Conservation (phyloP, 2,888 invertebrate species). For the Neoaliturus tenellus region DNA sequence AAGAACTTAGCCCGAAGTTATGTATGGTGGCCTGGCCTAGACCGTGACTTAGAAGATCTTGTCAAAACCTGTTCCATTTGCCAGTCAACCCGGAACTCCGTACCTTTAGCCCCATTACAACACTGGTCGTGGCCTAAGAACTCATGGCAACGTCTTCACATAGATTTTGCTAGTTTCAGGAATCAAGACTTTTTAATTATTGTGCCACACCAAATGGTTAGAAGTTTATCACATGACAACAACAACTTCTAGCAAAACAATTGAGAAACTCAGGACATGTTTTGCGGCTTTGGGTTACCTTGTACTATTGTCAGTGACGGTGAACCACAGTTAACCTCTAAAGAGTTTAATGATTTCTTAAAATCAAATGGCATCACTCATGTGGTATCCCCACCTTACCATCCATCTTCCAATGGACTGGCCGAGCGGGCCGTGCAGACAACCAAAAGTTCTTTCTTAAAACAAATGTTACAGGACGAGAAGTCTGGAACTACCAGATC, state of each 20-base stretch:
- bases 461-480: constrained; percentile 24
- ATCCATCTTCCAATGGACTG: constrained; percentile 68
- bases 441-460: constrained; percentile 62
- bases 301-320: constrained; percentile 24
- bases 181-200: constrained; percentile 48
- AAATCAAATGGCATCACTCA: constrained; percentile 26
- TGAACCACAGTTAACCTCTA: constrained; percentile 28
- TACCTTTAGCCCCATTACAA: constrained; percentile 61
- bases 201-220: constrained; percentile 58
- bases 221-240: constrained; percentile 40
- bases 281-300: constrained; percentile 35
- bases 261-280: constrained; percentile 13
- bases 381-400: constrained; percentile 60
- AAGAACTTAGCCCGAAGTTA: constrained; percentile 40
- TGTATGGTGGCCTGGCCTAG: constrained; percentile 47
- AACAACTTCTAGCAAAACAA: constrained; percentile 14
- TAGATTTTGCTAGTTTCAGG: constrained; percentile 33
- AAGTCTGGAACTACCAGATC: constrained; percentile 21
- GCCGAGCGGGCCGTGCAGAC: constrained; percentile 66
- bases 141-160: constrained; percentile 42
- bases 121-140: constrained; percentile 49
- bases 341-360: constrained; percentile 45
- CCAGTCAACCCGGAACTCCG: constrained; percentile 60
- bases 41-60: constrained; percentile 37
- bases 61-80: constrained; percentile 58